Evolutionary conservation across 2,797 vertebrate species (phyloP), one percentile per base, ranked within the genome.

Genomic region (Rhynchonycteris naso): DNA sequence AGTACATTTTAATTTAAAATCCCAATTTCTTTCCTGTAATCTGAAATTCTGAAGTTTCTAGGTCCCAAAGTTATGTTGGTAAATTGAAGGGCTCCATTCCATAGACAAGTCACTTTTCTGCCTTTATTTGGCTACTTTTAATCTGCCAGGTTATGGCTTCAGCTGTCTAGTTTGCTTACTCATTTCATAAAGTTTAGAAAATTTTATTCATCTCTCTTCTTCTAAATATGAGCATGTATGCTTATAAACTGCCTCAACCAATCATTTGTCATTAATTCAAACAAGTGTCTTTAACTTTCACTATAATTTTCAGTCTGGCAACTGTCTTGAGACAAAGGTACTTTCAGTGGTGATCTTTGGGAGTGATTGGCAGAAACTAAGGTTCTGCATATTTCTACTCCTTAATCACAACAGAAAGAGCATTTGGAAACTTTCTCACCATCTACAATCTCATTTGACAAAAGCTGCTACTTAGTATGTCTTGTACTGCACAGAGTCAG

Each of bases 211-310:
- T 56, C 12, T 7, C 80, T 76, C 85, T 82, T 71, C 15, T 82
- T 92, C 58, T n/a, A 52, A 52, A 59, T 76, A 43, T 15, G 14
- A 71, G 5, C 18, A 75, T 56, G 3, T 47, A 19, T 47, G 11
- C 12, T 30, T 81, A 33, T 52, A 11, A 50, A 13, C 16, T 43
- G 35, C 14, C 26, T 74, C 19, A 7, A 24, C 61, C 72, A 79
- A 9, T 90, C 13, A 33, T 63, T 71, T 94, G 38, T 69, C 26
- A 50, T 61, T 92, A 86, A 92, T 72, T 11, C 68, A 88, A 91
- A 43, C 65, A 85, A 72, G 19, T n/a, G 10, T 66, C 38, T 19
- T 56, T 13, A 58, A 24, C 8, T 63, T 28, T 50, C 26, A 10
- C 13, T 68, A 24, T 76, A 38, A 58, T 92, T 72, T 90, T 94